phyloP scores from a whole-genome alignment of 35 echinoderm and acorn worm genomes.

The Acanthaster planci region DNA sequence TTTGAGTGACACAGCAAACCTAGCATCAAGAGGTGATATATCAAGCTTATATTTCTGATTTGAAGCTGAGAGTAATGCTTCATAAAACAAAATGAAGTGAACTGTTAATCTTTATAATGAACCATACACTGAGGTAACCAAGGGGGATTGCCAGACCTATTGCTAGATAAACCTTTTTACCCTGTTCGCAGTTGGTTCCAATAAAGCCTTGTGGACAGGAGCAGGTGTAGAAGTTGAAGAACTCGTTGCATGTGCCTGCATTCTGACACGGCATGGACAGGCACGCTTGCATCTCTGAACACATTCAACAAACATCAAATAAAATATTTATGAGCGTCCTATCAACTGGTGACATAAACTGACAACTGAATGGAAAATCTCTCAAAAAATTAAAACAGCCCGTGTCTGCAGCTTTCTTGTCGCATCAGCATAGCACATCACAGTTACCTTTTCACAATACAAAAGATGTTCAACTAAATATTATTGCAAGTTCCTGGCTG shows the following conservation, averaged over 20 bases:
- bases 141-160: no score
- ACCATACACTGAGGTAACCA: no score
- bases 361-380: neutral
- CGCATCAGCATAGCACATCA: no score
- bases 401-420: neutral
- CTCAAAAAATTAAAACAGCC: neutral
- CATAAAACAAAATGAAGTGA: no score
- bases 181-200: conserved; percentile 63
- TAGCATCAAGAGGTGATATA: no score
- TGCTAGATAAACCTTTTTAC: neutral
- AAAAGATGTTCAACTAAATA: no score
- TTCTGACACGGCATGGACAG: conserved; percentile 58
- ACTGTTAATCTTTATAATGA: no score
- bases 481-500: no score
- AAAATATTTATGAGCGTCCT: neutral
- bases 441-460: no score
- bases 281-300: conserved; percentile 44
- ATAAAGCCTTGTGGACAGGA: conserved; percentile 50
- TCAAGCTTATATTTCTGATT: no score
- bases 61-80: no score
- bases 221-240: conserved; percentile 54
- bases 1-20: no score
- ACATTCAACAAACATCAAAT: neutral
- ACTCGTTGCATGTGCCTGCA: conserved; percentile 54
- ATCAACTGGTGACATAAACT: neutral